Base-by-base conservation (phyloP, 1,140 invertebrate species). In the Magallana gigas region DNA sequence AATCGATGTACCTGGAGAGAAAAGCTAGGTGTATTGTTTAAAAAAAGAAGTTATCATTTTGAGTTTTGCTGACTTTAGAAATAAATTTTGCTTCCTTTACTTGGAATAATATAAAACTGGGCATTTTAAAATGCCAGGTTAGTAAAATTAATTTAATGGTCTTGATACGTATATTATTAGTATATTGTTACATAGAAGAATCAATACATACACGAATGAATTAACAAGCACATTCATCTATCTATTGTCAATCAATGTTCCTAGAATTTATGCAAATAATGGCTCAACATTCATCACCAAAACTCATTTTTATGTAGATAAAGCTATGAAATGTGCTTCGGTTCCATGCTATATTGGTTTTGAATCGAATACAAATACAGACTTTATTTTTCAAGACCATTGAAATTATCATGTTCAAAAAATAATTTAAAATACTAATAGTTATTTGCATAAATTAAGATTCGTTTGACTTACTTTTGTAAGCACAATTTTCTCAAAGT, bases 1-100 rank as follows among this genome's bases (percentile, higher is more conserved):
- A 90, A 85, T 5, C 87, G 29, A 16, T 88, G 60, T 59, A 90
- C 12, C 89, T 90, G 80, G 2, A 57, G n/a, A 12, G 60, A n/a
- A 62, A 62, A 62, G n/a, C n/a, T 62, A 11, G 0, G n/a, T 62
- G 60, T 62, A n/a, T 12, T n/a, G 9, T n/a, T 12, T 62, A 62
- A 16, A 11, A 62, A 12, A n/a, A 62, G 36, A 48, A 48, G 36
- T 48, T 48, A 48, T 5, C 36, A 48, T 4, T 48, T 48, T 48
- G 36, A 48, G 36, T 48, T 48, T 48, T 48, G 36, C 36, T 48
- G 36, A 48, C 36, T 2, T 48, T 2, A 48, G 36, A 48, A 48
- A 48, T 48, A 2, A 48, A 48, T 48, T 48, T 48, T 5, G 36
- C 36, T 48, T 5, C 36, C 2, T 48, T 48, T 48, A 48, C 36